phyloP scores from a whole-genome alignment of 2,113 vertebrate species.

The Rhea americana region DNA sequence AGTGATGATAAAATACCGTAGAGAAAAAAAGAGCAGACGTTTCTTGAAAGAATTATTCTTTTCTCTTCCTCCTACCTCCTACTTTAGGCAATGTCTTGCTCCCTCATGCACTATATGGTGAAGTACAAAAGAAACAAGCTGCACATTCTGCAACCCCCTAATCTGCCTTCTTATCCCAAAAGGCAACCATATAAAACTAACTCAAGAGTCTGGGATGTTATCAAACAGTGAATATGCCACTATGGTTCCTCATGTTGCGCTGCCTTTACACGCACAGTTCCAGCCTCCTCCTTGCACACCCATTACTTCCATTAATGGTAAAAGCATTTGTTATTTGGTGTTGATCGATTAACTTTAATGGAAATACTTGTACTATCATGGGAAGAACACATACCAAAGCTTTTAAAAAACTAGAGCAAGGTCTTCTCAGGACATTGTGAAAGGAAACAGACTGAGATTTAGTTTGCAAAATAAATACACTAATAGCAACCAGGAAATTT shows the following conservation, averaged over 20 bases:
- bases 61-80: background rate
- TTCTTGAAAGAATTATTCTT: background rate
- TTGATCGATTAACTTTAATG: slow-evolving; percentile 55
- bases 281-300: background rate
- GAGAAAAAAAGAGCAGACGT: background rate
- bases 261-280: background rate
- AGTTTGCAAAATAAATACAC: background rate
- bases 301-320: slow-evolving; percentile 10
- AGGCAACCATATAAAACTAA: background rate
- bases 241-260: background rate
- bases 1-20: background rate
- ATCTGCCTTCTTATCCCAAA: background rate
- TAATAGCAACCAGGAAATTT: background rate
- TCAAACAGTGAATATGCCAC: background rate
- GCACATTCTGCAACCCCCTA: background rate
- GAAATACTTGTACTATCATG: slow-evolving; percentile 1
- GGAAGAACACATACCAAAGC: slow-evolving; percentile 12
- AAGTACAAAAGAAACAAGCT: background rate
- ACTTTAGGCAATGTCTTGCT: background rate
- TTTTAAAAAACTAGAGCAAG: background rate
- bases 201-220: background rate
- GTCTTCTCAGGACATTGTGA: slow-evolving; percentile 34
- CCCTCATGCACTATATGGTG: background rate
- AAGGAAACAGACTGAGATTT: slow-evolving; percentile 25
- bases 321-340: slow-evolving; percentile 44